A percentile compares a stretch with the other conserved stretches of the same genome.
Evolutionary conservation across 2,113 vertebrate species (phyloP).

Genomic region (Noturus placidus): DNA sequence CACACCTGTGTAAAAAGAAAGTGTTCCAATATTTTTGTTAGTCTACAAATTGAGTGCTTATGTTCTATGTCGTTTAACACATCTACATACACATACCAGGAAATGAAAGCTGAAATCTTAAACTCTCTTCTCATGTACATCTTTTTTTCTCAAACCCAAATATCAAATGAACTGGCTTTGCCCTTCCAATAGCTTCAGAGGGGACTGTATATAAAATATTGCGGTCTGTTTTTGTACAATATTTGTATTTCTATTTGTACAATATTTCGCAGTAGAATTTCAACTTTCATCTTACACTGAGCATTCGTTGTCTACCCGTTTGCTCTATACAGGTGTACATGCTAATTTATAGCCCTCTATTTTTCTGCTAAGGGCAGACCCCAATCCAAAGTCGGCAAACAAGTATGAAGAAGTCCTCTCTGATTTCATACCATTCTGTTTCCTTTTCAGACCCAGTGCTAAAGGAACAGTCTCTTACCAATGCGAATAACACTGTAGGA

Average conservation of each 20-base stretch:
- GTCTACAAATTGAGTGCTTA: too few species aligned
- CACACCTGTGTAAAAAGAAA: too few species aligned
- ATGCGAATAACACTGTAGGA: slow-evolving; percentile 84
- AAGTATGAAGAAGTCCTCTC: not conserved
- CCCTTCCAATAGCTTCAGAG: too few species aligned
- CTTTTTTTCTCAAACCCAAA: too few species aligned
- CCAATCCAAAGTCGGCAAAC: not conserved
- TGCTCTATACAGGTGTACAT: not conserved
- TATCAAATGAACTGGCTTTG: too few species aligned
- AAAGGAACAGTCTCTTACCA: slow-evolving; percentile 90
- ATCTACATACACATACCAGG: too few species aligned
- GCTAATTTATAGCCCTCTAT: not conserved
- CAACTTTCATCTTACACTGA: not conserved
- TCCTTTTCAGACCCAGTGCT: slow-evolving; percentile 81
- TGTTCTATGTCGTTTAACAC: too few species aligned
- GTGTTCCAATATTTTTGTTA: too few species aligned
- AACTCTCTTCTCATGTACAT: too few species aligned
- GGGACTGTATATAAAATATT: not conserved
- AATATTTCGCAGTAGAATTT: not conserved
- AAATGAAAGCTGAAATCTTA: too few species aligned
- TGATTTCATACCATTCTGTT: not conserved
- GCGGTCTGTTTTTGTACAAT: not conserved
- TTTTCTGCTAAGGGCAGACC: not conserved
- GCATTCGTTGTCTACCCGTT: too few species aligned
- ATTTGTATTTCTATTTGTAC: not conserved